phyloP scores from a whole-genome alignment of 2,888 invertebrate species.

The Dryobotodes eremita region DNA sequence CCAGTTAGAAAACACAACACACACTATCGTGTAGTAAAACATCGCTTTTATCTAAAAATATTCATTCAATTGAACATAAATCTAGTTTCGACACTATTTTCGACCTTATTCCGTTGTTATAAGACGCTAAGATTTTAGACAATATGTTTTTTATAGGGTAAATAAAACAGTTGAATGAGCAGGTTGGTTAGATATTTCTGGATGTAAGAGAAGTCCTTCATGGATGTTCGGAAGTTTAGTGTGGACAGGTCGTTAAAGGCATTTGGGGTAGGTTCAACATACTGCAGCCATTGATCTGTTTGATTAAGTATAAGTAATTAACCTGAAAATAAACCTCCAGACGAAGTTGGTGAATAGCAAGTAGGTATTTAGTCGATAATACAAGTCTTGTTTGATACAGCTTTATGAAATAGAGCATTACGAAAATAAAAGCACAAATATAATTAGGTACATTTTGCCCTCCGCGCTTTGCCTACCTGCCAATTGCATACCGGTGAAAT shows the following conservation, averaged over 20 bases:
- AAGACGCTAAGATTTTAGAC: slow-evolving; percentile 22
- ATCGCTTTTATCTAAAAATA: slow-evolving; percentile 66
- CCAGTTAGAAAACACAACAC: slow-evolving; percentile 52
- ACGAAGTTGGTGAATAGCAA: neutral
- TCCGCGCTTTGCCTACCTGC: neutral
- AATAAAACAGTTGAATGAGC: slow-evolving; percentile 51
- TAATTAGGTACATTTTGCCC: neutral
- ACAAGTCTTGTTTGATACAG: neutral
- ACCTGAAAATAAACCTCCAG: neutral
- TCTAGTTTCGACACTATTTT: slow-evolving; percentile 30
- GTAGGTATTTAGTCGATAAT: neutral
- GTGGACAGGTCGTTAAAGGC: slow-evolving; percentile 4
- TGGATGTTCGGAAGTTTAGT: slow-evolving; percentile 27
- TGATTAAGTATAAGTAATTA: neutral
- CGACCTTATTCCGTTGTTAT: slow-evolving; percentile 39
- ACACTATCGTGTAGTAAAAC: slow-evolving; percentile 54
- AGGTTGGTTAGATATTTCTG: slow-evolving; percentile 54
- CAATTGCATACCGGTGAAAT: neutral
- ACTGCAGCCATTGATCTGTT: neutral
- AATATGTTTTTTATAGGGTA: slow-evolving; percentile 38
- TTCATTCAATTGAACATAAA: slow-evolving; percentile 54
- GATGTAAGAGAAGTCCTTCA: slow-evolving; percentile 24
- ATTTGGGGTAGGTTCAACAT: slow-evolving; percentile 12
- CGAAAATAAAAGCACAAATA: neutral
- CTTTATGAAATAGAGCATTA: neutral